Conservation (phyloP, 2,888 invertebrate species). For the Plagodis dolabraria region DNA sequence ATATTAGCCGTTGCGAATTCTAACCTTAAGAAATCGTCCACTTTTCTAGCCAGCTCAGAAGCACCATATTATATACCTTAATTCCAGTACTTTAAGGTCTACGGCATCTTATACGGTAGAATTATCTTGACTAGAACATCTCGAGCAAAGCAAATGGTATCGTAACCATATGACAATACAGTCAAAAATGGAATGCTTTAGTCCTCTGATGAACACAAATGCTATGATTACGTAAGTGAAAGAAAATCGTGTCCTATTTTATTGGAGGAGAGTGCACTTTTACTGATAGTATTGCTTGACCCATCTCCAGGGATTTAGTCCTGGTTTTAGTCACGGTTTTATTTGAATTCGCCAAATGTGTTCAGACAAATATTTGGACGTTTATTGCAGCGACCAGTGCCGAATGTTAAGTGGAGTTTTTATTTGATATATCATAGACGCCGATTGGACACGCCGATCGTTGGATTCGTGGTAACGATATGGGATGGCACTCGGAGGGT, state of each 20-base stretch:
- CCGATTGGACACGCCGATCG: slow-evolving; percentile 66
- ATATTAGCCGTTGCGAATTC: slow-evolving; percentile 81
- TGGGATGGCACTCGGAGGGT: slow-evolving; percentile 33
- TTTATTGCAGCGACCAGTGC: slow-evolving; percentile 75
- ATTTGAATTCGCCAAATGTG: slow-evolving; percentile 78
- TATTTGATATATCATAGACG: slow-evolving; percentile 56
- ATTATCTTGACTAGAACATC: slow-evolving; percentile 11
- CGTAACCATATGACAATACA: slow-evolving; percentile 28
- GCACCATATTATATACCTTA: slow-evolving; percentile 38
- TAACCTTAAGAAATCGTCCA: slow-evolving; percentile 65
- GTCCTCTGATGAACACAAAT: slow-evolving; percentile 31
- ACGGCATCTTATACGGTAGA: not conserved
- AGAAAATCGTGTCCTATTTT: slow-evolving; percentile 42
- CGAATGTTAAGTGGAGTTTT: slow-evolving; percentile 76
- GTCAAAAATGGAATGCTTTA: slow-evolving; percentile 29
- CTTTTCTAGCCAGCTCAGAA: slow-evolving; percentile 35
- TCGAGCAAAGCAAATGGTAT: slow-evolving; percentile 22
- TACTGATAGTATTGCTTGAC: slow-evolving; percentile 57
- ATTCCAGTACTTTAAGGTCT: not conserved
- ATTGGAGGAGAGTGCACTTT: slow-evolving; percentile 36
- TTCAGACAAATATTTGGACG: slow-evolving; percentile 82
- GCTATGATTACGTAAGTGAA: slow-evolving; percentile 42
- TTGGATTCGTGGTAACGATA: slow-evolving; percentile 54
- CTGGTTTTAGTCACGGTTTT: slow-evolving; percentile 80
- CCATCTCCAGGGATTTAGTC: slow-evolving; percentile 74